phyloP scores from a whole-genome alignment of 1,140 invertebrate species.

The Drosophila rufa region DNA sequence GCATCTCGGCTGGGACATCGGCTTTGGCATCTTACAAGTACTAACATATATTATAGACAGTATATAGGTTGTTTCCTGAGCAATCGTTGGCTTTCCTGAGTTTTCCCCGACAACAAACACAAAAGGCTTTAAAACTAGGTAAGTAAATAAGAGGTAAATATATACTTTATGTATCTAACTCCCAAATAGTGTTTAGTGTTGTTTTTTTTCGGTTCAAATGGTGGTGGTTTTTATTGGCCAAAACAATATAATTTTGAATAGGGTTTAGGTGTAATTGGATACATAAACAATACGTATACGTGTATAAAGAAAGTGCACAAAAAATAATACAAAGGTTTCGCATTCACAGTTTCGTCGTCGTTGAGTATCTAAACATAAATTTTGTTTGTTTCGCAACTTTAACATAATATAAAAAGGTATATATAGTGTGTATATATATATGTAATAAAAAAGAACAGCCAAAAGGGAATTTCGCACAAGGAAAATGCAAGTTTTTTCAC shows the following conservation, averaged over 20 bases:
- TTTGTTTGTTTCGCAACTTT: conserved; percentile 49
- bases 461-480: conserved; percentile 82
- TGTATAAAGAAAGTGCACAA: conserved; percentile 60
- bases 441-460: conserved; percentile 69
- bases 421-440: conserved; percentile 39
- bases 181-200: conserved; percentile 13
- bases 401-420: conserved; percentile 42
- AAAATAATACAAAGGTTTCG: conserved; percentile 81
- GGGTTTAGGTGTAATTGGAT: conserved; percentile 41
- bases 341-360: conserved; percentile 64
- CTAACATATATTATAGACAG: not conserved
- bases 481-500: conserved; percentile 64
- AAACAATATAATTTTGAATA: conserved; percentile 74
- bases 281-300: conserved; percentile 60
- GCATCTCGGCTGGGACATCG: conserved; percentile 13
- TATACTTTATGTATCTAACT: conserved; percentile 21
- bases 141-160: not conserved
- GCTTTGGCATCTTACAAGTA: conserved; percentile 19
- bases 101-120: conserved; percentile 11
- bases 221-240: conserved; percentile 40
- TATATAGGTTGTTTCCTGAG: conserved; percentile 16
- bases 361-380: conserved; percentile 75
- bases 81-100: conserved; percentile 27
- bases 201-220: conserved; percentile 41
- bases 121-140: conserved; percentile 12